Percentiles rank a stretch among this genome's conserved stretches.
These are phyloP conservation scores for Dynastes maya DNA, from an alignment of 2,888 invertebrate genomes.

Conservation along the genomic window DNA sequence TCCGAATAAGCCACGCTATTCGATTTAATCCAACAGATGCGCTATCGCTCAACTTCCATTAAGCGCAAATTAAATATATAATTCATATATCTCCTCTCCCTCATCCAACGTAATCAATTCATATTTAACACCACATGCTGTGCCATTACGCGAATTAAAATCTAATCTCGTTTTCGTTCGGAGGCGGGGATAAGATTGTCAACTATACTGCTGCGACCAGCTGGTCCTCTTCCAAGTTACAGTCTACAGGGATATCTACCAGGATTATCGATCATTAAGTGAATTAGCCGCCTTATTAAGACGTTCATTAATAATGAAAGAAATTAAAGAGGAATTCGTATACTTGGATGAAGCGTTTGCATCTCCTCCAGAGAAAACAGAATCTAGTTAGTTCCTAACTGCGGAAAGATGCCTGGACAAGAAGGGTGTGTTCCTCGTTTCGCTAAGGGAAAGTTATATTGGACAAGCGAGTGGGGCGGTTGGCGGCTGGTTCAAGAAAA, in stretches of 20 bases:
- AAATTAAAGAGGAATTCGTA: background rate
- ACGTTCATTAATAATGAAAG: slow-evolving; percentile 24
- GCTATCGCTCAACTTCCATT: slow-evolving; percentile 12
- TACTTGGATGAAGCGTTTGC: background rate
- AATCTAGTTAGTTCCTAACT: slow-evolving; percentile 2
- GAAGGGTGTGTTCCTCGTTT: background rate
- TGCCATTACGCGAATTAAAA: slow-evolving; percentile 47
- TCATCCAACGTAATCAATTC: slow-evolving; percentile 38
- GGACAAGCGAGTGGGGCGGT: slow-evolving; percentile 26
- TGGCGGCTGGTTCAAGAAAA: slow-evolving; percentile 32
- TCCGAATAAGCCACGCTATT: background rate
- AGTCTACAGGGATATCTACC: background rate
- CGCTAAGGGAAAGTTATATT: slow-evolving; percentile 40
- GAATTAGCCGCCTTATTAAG: slow-evolving; percentile 25
- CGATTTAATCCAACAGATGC: slow-evolving; percentile 27
- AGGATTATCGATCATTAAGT: slow-evolving; percentile 35
- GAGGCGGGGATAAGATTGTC: background rate
- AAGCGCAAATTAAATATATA: slow-evolving; percentile 47
- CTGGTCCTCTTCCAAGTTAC: background rate
- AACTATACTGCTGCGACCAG: slow-evolving; percentile 7
- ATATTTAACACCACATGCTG: slow-evolving; percentile 44
- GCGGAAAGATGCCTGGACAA: background rate
- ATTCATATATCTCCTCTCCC: slow-evolving; percentile 32
- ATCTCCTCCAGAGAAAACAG: too few species aligned
- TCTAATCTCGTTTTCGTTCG: slow-evolving; percentile 16